A percentile compares a stretch with the other conserved stretches of the same genome.
phyloP scores from a whole-genome alignment of 2,888 invertebrate genomes.

The Agrochola macilenta region DNA sequence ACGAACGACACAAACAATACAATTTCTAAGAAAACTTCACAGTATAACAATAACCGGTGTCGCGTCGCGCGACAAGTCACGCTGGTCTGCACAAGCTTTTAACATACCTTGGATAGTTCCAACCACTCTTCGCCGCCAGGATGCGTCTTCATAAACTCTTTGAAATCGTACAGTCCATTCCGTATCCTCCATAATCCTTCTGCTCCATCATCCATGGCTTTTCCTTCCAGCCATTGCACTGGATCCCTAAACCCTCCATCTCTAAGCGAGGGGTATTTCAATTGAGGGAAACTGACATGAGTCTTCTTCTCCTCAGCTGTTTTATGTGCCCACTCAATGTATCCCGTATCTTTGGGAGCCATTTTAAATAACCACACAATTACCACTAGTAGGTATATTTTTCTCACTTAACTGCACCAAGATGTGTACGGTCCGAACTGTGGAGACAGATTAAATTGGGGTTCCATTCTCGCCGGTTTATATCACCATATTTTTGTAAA shows the following conservation, averaged over 20 bases:
- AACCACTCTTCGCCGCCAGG: conserved; percentile 96
- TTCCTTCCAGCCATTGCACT: conserved; percentile 92
- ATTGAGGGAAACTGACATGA: conserved; percentile 89
- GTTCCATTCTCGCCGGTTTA: conserved; percentile 5
- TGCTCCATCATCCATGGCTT: conserved; percentile 92
- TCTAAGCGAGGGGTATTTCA: conserved; percentile 88
- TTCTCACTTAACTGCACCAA: conserved; percentile 12
- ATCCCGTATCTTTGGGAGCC: conserved; percentile 77
- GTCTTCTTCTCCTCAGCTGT: conserved; percentile 81
- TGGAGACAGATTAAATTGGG: conserved; percentile 19
- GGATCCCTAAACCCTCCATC: conserved; percentile 85
- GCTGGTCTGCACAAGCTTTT: too few relatives aligned
- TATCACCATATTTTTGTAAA: conserved; percentile 32
- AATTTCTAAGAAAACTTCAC: too few relatives aligned
- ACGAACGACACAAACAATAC: too few relatives aligned
- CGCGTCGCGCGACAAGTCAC: too few relatives aligned
- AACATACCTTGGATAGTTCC: conserved; percentile 91
- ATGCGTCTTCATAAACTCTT: conserved; percentile 94
- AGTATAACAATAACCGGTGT: too few relatives aligned
- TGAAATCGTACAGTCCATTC: conserved; percentile 95
- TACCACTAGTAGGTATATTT: not conserved
- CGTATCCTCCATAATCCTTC: conserved; percentile 95
- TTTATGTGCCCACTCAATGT: conserved; percentile 76
- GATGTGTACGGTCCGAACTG: conserved; percentile 30
- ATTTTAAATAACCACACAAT: conserved; percentile 60